Evolutionary conservation across 2,797 vertebrate species (phyloP).

Genomic region (Sebastes kiyomatsui): DNA sequence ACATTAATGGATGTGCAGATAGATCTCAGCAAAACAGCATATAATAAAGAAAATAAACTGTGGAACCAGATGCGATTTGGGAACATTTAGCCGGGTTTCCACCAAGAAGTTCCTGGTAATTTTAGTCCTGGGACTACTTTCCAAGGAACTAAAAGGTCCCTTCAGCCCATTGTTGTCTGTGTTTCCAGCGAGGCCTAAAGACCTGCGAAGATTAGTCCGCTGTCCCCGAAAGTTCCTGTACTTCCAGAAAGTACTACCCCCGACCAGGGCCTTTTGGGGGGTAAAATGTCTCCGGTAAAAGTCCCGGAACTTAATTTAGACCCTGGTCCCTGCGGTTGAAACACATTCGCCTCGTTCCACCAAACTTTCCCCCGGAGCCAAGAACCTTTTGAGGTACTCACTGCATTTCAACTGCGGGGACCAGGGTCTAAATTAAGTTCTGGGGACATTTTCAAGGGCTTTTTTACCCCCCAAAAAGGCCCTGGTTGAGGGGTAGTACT

Average conservation of each 20-base stretch:
- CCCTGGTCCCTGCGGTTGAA: too few relatives aligned
- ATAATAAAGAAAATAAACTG: constrained; percentile 15
- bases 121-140: not conserved
- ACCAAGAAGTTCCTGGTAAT: not conserved
- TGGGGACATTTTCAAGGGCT: rapidly evolving
- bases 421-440: too few relatives aligned
- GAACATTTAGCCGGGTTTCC: not conserved
- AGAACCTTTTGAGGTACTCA: too few relatives aligned
- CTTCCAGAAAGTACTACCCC: too few relatives aligned
- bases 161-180: not conserved
- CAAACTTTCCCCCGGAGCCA: too few relatives aligned
- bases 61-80: not conserved
- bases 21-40: not conserved
- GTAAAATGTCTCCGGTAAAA: not conserved
- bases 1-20: constrained; percentile 9
- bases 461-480: too few relatives aligned
- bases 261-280: too few relatives aligned
- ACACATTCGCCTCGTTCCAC: too few relatives aligned
- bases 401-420: too few relatives aligned
- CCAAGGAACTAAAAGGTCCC: not conserved
- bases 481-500: too few relatives aligned
- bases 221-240: too few relatives aligned
- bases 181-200: not conserved
- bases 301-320: not conserved
- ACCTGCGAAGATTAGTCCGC: not conserved